These are phyloP conservation scores for Sicus ferrugineus DNA, from an alignment of 2,888 invertebrate genomes.

Conservation along the genomic window DNA sequence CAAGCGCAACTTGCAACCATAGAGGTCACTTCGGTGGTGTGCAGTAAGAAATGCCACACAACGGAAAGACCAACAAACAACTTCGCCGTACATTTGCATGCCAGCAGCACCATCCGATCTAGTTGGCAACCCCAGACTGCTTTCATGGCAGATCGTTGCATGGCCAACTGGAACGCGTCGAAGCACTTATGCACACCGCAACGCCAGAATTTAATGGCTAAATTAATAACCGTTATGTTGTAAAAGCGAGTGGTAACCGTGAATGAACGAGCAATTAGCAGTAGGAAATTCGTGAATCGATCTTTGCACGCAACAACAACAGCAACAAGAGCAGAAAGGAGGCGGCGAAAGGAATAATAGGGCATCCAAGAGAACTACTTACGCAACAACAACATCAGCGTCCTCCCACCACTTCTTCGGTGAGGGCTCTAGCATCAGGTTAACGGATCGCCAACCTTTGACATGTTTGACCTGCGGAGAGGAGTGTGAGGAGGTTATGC, in stretches of 20 bases:
- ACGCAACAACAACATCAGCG: conserved; percentile 62
- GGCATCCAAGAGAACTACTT: conserved; percentile 48
- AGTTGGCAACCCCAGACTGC: background rate
- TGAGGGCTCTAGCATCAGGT: conserved; percentile 52
- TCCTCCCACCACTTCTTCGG: conserved; percentile 62
- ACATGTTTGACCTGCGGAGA: conserved; percentile 47
- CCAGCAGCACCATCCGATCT: background rate
- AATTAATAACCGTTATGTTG: background rate
- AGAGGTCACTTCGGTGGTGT: no score
- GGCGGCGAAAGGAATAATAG: background rate
- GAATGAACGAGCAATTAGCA: no score
- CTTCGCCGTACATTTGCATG: background rate
- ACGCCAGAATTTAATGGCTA: background rate
- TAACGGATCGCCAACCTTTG: conserved; percentile 55
- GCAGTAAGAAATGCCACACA: background rate
- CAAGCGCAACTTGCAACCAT: no score
- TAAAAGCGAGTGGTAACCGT: background rate
- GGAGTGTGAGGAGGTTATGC: background rate
- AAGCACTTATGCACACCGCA: background rate
- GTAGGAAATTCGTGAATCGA: background rate
- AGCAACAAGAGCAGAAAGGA: background rate
- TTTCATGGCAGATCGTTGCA: background rate
- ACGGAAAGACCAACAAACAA: background rate
- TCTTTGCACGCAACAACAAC: background rate
- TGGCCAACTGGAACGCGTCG: background rate